Base-by-base conservation (phyloP, 1,140 invertebrate genomes). In the Hydropsyche tenuis region DNA sequence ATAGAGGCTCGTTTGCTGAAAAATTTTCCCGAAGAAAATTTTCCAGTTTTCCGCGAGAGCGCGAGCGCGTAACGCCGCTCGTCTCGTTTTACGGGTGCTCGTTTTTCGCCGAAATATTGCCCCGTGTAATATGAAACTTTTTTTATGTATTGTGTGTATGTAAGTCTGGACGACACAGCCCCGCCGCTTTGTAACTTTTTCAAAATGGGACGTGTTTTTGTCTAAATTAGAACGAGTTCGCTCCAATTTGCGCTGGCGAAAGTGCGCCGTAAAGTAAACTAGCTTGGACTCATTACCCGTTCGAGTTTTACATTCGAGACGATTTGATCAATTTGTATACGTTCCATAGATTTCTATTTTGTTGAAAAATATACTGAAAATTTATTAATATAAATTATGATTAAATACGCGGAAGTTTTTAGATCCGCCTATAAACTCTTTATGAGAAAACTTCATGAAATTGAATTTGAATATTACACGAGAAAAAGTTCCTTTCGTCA, bases 1-100 rank as follows among this genome's bases (percentile, higher is more conserved):
- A 53, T 53, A 53, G 48, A 53, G 48, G n/a, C 48, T 7, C 48
- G 6, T 53, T 20, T 53, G 48, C 48, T 18, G 48, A 53, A 53
- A 53, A 53, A 20, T 53, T 37, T 37, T 37, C 30, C n/a, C 48
- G 48, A 18, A 37, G 48, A 20, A 53, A 53, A 53, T 53, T 53
- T 18, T 20, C 1, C n/a, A 53, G 48, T 53, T 53, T 53, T 53
- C 48, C 48, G n/a, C 48, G 48, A 53, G 30, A n/a, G n/a, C 42
- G 42, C 42, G 42, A 43, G 42, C 42, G 5, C 42, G 42, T 14
- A 43, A 43, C 45, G 14, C n/a, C n/a, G 48, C 48, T 53, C n/a
- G 48, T 20, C 30, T 37, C 48, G 48, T 20, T 53, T 53, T 18
- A 53, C 48, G 48, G 48, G 48, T 20, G 20, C 48, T 16, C 48